Conservation (phyloP, 1,140 invertebrate species). For the Nephila pilipes region DNA sequence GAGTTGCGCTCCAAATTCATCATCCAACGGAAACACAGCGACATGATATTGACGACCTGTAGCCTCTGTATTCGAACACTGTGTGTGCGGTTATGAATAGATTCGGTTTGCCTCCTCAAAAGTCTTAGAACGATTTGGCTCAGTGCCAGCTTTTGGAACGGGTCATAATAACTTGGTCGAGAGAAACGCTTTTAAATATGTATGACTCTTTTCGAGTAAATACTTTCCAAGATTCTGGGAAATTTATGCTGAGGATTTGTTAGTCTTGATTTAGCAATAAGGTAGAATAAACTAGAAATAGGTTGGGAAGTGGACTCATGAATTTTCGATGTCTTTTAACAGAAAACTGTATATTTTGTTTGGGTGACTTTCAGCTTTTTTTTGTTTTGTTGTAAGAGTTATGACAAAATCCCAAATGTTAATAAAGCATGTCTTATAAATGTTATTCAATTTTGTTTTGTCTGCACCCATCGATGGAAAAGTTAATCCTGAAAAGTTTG, state of each 20-base stretch:
- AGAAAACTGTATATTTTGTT: background rate
- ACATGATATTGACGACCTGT: conserved; percentile 30
- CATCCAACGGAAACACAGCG: conserved; percentile 11
- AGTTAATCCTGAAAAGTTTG: too few species aligned
- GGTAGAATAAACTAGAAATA: background rate
- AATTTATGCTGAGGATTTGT: background rate
- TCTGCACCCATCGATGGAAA: too few species aligned
- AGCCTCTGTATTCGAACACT: background rate
- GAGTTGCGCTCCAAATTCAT: background rate
- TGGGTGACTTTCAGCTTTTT: background rate
- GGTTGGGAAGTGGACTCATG: background rate
- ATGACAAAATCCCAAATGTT: too few species aligned
- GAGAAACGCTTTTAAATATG: conserved; percentile 12
- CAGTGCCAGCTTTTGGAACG: background rate
- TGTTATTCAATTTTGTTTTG: too few species aligned
- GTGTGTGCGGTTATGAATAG: background rate
- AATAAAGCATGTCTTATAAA: too few species aligned
- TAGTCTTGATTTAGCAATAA: background rate
- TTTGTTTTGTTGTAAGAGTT: too few species aligned
- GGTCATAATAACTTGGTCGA: background rate
- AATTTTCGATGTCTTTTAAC: background rate
- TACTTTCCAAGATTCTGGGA: background rate
- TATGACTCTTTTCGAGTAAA: background rate
- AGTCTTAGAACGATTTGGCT: background rate
- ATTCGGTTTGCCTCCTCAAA: background rate